phyloP scores from a whole-genome alignment of 2,113 vertebrate genomes.

The Pontoporia blainvillei region DNA sequence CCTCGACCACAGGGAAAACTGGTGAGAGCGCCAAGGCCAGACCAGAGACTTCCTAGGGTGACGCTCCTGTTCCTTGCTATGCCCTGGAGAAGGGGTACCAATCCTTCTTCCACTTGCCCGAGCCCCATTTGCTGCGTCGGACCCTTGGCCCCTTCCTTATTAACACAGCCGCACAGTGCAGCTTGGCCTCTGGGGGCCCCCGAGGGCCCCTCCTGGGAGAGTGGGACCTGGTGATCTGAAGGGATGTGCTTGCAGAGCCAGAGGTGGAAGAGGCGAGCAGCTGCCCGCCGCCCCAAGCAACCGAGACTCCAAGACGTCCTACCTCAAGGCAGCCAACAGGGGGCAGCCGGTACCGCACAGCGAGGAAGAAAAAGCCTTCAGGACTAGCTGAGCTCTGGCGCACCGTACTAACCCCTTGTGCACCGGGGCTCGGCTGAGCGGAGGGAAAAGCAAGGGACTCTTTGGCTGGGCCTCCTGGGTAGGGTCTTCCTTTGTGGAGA shows the following conservation, averaged over 20 bases:
- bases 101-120: background rate
- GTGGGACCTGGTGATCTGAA: background rate
- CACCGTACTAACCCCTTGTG: slow-evolving; percentile 2
- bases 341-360: slow-evolving; percentile 75
- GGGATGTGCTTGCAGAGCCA: background rate
- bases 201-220: background rate
- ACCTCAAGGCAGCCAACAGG: slow-evolving; percentile 73
- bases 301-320: slow-evolving; percentile 11
- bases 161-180: background rate
- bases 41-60: background rate
- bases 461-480: background rate
- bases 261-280: background rate
- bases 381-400: background rate
- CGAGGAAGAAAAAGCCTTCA: background rate
- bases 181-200: background rate
- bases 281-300: background rate
- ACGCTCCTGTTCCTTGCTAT: background rate
- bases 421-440: background rate
- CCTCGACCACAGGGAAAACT: background rate
- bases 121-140: background rate
- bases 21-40: background rate
- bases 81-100: background rate
- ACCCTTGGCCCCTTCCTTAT: background rate
- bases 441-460: background rate
- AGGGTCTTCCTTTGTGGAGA: background rate